Percentiles rank a stretch among this genome's conserved stretches.
These are phyloP conservation scores for Tanaodytes sp. DNA, from an alignment of 2,888 invertebrate species.

Conservation along the genomic window DNA sequence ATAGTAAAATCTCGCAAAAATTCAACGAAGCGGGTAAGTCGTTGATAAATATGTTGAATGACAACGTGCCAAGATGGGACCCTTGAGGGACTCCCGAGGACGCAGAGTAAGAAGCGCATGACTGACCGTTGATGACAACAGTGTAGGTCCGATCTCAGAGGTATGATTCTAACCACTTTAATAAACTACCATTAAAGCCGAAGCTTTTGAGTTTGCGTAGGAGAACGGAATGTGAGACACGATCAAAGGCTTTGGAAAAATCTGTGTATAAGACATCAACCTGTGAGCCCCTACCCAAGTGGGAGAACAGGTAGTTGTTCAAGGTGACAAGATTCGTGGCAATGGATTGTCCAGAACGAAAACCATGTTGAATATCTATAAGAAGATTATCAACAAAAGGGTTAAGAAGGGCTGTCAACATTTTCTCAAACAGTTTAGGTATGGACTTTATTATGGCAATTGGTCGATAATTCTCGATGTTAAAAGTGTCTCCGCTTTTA, in stretches of 20 bases:
- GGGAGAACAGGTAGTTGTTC: slow-evolving; percentile 6
- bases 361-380: slow-evolving; percentile 14
- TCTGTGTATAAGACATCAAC: slow-evolving; percentile 12
- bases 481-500: slow-evolving; percentile 30
- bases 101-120: not conserved
- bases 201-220: not conserved
- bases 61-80: slow-evolving; percentile 17
- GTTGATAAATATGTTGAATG: slow-evolving; percentile 27
- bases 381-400: not conserved
- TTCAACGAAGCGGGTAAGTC: not conserved
- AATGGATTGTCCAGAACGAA: not conserved
- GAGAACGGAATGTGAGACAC: slow-evolving; percentile 8
- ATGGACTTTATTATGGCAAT: slow-evolving; percentile 38
- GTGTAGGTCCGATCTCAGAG: slow-evolving; percentile 6
- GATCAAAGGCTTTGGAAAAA: slow-evolving; percentile 21
- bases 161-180: slow-evolving; percentile 13
- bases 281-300: not conserved
- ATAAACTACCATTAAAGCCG: not conserved
- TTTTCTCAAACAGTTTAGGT: slow-evolving; percentile 49
- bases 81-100: slow-evolving; percentile 27
- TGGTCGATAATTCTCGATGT: slow-evolving; percentile 45
- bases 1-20: slow-evolving; percentile 9
- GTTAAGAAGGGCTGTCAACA: not conserved
- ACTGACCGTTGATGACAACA: not conserved
- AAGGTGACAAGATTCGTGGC: slow-evolving; percentile 12